Evolutionary conservation across 2,113 vertebrate genomes (phyloP).

Genomic region (Actinemys pallida): DNA sequence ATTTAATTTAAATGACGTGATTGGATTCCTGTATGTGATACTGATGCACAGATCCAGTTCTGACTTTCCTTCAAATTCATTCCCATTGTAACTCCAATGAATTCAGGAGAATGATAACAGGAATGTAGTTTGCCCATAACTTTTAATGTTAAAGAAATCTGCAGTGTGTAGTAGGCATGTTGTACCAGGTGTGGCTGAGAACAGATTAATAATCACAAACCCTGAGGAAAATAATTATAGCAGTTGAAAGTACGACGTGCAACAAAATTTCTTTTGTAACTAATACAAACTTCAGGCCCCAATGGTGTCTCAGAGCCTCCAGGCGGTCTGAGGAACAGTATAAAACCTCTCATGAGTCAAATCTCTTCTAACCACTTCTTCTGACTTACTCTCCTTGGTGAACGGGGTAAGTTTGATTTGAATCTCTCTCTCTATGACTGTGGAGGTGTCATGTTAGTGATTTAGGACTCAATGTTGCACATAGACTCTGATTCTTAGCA

Average conservation of each 20-base stretch:
- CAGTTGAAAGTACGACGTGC: background rate
- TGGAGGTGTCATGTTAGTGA: background rate
- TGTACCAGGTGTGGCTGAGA: background rate
- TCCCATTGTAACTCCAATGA: background rate
- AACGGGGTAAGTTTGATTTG: too few relatives aligned
- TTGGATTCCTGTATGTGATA: background rate
- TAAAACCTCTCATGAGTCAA: too few relatives aligned
- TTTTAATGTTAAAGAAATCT: too few relatives aligned
- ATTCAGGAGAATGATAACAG: background rate
- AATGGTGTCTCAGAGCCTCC: too few relatives aligned
- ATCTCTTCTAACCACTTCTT: too few relatives aligned
- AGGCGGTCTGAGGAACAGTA: too few relatives aligned
- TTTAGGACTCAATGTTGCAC: background rate
- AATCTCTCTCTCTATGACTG: too few relatives aligned
- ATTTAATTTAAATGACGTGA: background rate
- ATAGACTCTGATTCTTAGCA: background rate
- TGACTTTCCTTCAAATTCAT: background rate
- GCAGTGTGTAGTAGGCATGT: background rate
- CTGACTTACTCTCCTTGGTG: too few relatives aligned
- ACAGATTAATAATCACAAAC: background rate
- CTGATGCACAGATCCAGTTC: background rate
- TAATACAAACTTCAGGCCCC: too few relatives aligned
- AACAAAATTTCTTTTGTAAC: background rate
- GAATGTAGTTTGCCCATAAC: background rate
- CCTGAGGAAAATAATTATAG: background rate